Base-by-base conservation (phyloP, 2,113 vertebrate genomes). In the Castor canadensis region DNA sequence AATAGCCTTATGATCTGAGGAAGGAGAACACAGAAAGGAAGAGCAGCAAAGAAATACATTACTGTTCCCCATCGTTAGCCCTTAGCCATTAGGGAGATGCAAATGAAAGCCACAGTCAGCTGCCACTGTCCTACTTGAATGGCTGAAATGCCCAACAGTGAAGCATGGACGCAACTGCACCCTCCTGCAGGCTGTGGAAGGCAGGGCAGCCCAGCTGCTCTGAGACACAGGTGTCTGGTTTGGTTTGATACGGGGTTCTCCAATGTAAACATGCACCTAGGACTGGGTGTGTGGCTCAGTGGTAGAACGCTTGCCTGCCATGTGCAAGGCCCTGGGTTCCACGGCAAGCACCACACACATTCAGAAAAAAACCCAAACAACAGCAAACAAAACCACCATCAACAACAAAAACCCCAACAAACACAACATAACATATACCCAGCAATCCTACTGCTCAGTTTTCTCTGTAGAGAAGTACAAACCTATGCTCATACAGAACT, bases 141-240 rank as follows among this genome's bases (percentile, higher is more conserved):
- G 60, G 13, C 35, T 22, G 0, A 32, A 26, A 45, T 24, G 32
- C n/a, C n/a, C n/a, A 40, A 45, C 64, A 3, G 28, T 6, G 10
- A 56, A 58, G 43, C n/a, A n/a, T n/a, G n/a, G n/a, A n/a, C n/a
- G n/a, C n/a, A n/a, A n/a, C n/a, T n/a, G n/a, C n/a, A 1, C 13
- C 9, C 15, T 52, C 58, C 12, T 26, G 1, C 0, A 1, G 2
- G 30, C 12, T 32, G 12, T 12, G 24, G 30, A 1, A 32, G 62
- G 58, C 9, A 24, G 22, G 6, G 5, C 58, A 26, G 58, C 58
- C n/a, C 22, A 7, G 69, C 19, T 4, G 0, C 32, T 38, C 49
- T 0, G 0, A 26, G n/a, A 45, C 5, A 16, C 0, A 1, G 4
- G 0, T 1, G 5, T 64, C 24, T 30, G 17, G 11, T 56, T 40